phyloP scores from a whole-genome alignment of 2,797 vertebrate genomes.

The Steatocranus sp. region DNA sequence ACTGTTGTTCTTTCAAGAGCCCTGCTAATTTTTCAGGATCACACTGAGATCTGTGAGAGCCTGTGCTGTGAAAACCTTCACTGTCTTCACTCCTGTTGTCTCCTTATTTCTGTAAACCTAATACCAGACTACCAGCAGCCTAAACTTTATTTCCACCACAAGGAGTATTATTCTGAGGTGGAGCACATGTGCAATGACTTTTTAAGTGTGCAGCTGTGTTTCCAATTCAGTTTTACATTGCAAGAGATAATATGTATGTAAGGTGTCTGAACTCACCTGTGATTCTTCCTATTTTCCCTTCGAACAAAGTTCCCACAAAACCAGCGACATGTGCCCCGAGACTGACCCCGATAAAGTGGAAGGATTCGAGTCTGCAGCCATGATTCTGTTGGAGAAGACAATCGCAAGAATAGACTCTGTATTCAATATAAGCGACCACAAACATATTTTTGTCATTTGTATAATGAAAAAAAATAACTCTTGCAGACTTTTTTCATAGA shows the following conservation, averaged over 20 bases:
- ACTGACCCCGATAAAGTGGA: constrained; percentile 94
- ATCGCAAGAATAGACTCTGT: neutral
- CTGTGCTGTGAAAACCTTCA: neutral
- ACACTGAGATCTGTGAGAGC: constrained; percentile 3
- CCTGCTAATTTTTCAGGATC: constrained; percentile 3
- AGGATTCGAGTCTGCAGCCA: constrained; percentile 77
- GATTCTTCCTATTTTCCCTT: constrained; percentile 86
- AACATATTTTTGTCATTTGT: neutral
- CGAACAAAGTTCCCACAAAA: constrained; percentile 86
- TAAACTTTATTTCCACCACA: neutral
- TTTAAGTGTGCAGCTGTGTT: neutral
- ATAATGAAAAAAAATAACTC: neutral
- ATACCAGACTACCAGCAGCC: neutral
- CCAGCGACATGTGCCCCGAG: constrained; percentile 90
- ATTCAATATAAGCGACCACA: neutral
- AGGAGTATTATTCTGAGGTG: neutral
- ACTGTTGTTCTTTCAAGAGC: constrained; percentile 33
- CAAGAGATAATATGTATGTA: neutral
- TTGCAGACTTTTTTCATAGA: neutral
- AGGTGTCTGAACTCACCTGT: constrained; percentile 78
- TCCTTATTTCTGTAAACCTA: neutral
- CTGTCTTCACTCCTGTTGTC: neutral
- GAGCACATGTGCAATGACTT: neutral
- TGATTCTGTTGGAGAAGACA: constrained; percentile 65
- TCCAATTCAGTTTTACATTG: neutral